A percentile compares a stretch with the other conserved stretches of the same genome.
Conservation (phyloP, 2,888 invertebrate genomes). For the Xiphydria camelus region DNA sequence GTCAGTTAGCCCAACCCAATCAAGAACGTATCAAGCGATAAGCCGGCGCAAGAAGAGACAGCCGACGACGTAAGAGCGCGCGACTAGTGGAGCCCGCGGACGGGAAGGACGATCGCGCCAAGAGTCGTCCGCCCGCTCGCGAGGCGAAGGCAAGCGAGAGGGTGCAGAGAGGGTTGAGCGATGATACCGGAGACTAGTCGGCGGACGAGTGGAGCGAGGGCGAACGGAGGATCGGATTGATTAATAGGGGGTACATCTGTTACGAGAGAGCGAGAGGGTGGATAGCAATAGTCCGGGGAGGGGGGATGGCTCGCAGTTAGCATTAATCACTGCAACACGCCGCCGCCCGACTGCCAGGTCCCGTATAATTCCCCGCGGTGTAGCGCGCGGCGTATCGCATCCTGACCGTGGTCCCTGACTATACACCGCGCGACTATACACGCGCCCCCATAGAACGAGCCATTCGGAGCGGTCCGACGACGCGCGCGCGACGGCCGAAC, state of each 20-base stretch:
- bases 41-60: too few species aligned
- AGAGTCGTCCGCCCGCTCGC: too few species aligned
- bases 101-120: too few species aligned
- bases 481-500: not conserved
- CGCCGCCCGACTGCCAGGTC: conserved; percentile 46
- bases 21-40: too few species aligned
- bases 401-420: too few species aligned
- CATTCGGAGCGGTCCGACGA: too few species aligned
- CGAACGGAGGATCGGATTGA: conserved; percentile 40
- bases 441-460: too few species aligned
- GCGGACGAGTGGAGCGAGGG: conserved; percentile 27
- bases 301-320: conserved; percentile 48
- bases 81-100: too few species aligned
- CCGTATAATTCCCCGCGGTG: conserved; percentile 43
- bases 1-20: too few species aligned
- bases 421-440: too few species aligned
- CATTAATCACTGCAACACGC: conserved; percentile 56
- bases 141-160: conserved; percentile 1
- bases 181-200: conserved; percentile 43
- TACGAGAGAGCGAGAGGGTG: conserved; percentile 46
- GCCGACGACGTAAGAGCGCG: too few species aligned
- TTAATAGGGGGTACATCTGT: conserved; percentile 57
- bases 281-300: conserved; percentile 43
- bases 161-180: conserved; percentile 38
- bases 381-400: too few species aligned